Evolutionary conservation across 2,113 vertebrate genomes (phyloP), one percentile per base, ranked within the genome.

Genomic region (Grus americana): DNA sequence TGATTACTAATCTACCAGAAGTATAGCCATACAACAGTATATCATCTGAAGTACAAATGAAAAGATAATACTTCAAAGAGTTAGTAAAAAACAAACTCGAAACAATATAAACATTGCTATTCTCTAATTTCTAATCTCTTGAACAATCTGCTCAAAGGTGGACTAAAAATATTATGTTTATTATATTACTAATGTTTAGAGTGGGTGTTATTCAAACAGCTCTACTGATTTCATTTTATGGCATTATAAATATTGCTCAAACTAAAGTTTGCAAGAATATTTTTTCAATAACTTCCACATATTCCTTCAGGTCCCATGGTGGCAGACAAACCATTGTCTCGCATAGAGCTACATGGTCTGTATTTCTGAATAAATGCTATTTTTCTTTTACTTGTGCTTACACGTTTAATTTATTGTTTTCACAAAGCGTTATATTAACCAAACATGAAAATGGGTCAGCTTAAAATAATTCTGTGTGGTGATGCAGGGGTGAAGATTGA

Each of bases 401-500:
- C 38, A 92, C 62, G 14, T 68, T 55, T 66, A 78, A 50, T 34
- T 83, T 8, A 2, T 63, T 73, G 10, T 78, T 86, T 92, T 86
- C 42, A 26, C 79, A 70, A 5, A 54, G 54, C 30, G 27, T 49
- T 85, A 72, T 52, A 32, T 58, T 79, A 86, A 59, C 12, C 6
- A 84, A 80, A 89, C 15, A 38, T 23, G 38, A 96, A 96, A 92
- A 14, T 78, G 15, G 62, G 59, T 86, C 68, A 89, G 19, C 72
- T 89, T 92, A 95, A 95, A 96, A 89, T 94, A 93, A 62, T 84
- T 84, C 50, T 78, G 8, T 66, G 30, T 61, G 21, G 11, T 89
- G n/a, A 62, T 62, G 38, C 19, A 76, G 24, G 10, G 11, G 8
- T 80, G 54, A 27, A 62, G 59, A 61, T 57, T 23, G 9, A 27